Conservation (phyloP, 2,113 vertebrate species). For the Anoura caudifer region DNA sequence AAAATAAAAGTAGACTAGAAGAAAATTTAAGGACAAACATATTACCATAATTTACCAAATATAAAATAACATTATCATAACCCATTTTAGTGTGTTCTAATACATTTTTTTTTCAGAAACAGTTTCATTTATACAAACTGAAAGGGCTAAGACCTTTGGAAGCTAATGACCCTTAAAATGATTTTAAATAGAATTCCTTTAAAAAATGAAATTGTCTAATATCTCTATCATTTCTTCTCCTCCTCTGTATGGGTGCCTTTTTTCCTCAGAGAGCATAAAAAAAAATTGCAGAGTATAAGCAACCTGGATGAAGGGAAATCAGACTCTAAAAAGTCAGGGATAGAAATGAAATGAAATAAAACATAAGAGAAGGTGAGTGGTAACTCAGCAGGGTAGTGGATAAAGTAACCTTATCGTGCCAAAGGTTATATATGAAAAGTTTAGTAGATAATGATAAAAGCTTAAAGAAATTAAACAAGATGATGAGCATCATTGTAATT, state of each 20-base stretch:
- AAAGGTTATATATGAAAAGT: conserved; percentile 42
- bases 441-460: conserved; percentile 64
- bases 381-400: conserved; percentile 55
- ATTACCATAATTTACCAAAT: conserved; percentile 58
- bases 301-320: not conserved
- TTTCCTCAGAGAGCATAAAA: not conserved
- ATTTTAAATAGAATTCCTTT: conserved; percentile 57
- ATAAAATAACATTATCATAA: conserved; percentile 46
- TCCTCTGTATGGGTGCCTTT: not conserved
- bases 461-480: conserved; percentile 60
- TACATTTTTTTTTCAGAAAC: conserved; percentile 73
- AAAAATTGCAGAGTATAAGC: not conserved
- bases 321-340: conserved; percentile 13
- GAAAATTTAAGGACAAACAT: conserved; percentile 47
- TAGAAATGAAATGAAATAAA: conserved; percentile 63
- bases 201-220: conserved; percentile 33
- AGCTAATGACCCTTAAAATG: conserved; percentile 82
- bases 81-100: conserved; percentile 56
- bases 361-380: conserved; percentile 60
- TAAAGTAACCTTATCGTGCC: conserved; percentile 63
- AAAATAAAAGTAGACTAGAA: not conserved
- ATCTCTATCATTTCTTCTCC: not conserved
- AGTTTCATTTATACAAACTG: conserved; percentile 80
- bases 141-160: conserved; percentile 79
- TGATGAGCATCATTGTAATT: conserved; percentile 54